These are phyloP conservation scores for Conops quadrifasciatus DNA, from an alignment of 2,888 invertebrate species.

Conservation along the genomic window DNA sequence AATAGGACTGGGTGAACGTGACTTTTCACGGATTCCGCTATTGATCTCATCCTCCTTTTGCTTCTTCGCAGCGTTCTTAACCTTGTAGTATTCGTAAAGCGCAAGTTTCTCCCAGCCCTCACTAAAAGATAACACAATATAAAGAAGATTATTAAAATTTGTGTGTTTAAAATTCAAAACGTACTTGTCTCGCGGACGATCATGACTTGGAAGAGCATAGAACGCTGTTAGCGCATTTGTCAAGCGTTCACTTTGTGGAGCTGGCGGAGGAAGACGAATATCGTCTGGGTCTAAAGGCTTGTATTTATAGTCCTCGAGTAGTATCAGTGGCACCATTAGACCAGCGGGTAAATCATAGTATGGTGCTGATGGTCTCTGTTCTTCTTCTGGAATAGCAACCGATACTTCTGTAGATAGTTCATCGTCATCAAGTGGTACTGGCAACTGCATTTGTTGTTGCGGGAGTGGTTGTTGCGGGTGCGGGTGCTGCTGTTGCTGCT, in stretches of 20 bases:
- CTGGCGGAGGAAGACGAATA: constrained; percentile 92
- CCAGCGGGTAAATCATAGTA: constrained; percentile 98
- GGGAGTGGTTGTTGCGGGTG: constrained; percentile 30
- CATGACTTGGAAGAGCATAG: constrained; percentile 93
- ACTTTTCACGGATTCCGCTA: constrained; percentile 75
- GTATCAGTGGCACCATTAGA: constrained; percentile 95
- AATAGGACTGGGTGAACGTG: constrained; percentile 83
- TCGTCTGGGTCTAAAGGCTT: constrained; percentile 87
- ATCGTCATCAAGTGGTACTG: constrained; percentile 14
- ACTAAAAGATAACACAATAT: constrained; percentile 65
- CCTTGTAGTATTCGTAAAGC: constrained; percentile 96
- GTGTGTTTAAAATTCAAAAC: constrained; percentile 43
- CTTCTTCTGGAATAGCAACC: constrained; percentile 68
- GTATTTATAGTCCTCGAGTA: constrained; percentile 90
- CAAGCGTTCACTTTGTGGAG: constrained; percentile 92
- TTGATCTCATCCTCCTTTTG: constrained; percentile 85
- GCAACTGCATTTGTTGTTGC: constrained; percentile 20
- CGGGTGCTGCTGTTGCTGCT: constrained; percentile 46
- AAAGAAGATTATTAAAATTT: not conserved
- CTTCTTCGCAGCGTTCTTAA: constrained; percentile 90
- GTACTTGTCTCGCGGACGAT: constrained; percentile 91
- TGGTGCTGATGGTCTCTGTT: constrained; percentile 88
- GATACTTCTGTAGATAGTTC: constrained; percentile 40
- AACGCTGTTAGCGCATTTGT: constrained; percentile 95
- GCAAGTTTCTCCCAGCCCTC: constrained; percentile 99